Evolutionary conservation across 2,888 invertebrate species (phyloP).

Genomic region (Zhuqinia jingwanae): DNA sequence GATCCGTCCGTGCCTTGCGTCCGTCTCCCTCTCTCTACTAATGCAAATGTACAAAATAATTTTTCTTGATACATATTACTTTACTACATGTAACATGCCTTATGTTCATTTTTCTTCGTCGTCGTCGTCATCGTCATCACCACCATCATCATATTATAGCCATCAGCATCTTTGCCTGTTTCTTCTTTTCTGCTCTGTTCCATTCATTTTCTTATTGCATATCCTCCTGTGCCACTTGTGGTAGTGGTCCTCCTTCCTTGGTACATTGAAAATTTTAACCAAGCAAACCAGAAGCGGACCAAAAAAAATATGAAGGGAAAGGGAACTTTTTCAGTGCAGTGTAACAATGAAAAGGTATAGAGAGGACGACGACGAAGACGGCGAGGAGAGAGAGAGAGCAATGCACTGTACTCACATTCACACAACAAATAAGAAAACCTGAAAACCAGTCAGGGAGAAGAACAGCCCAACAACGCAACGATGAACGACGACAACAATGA

Average conservation of each 20-base stretch:
- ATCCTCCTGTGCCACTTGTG: constrained; percentile 38
- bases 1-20: no score
- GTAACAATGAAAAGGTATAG: constrained; percentile 38
- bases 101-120: no score
- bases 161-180: neutral
- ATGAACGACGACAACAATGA: constrained; percentile 59
- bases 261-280: neutral
- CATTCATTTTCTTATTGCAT: constrained; percentile 3
- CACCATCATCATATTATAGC: neutral
- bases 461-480: neutral
- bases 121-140: no score
- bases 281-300: neutral
- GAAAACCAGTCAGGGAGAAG: constrained; percentile 57
- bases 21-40: no score
- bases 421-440: constrained; percentile 2
- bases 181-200: neutral
- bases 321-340: constrained; percentile 44
- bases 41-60: no score
- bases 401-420: constrained; percentile 51
- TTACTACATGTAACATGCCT: no score
- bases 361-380: neutral
- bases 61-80: no score
- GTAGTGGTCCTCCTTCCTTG: constrained; percentile 1
- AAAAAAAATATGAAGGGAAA: constrained; percentile 56
- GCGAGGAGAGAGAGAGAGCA: constrained; percentile 29